Evolutionary conservation across 2,888 invertebrate genomes (phyloP), one percentile per base, ranked within the genome.

Genomic region (Eulithis prunata): DNA sequence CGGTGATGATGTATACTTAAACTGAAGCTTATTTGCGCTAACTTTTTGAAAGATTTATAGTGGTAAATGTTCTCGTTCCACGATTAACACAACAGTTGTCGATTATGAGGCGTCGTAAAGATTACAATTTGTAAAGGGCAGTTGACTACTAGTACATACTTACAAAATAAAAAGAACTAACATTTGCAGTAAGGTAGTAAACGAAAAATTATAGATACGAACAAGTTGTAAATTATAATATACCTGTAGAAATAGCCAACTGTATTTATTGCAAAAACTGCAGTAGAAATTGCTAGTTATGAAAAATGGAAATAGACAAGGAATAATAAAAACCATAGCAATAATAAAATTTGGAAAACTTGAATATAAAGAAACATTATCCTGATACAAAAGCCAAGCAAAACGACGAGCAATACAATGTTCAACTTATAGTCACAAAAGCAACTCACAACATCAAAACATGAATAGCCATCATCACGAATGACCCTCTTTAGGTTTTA

Each of bases 11-110:
- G 81, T 86, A 83, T 83, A 87, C 85, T 88, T 88, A 85, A 88
- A 86, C 80, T 74, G 77, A 90, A 87, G 87, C 86, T 86, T 84
- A 84, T 89, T 89, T 87, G 85, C 83, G 83, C 80, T 85, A 84
- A 80, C 82, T 85, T 81, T 78, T 77, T 85, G 84, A 86, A 77
- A 79, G 82, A 86, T 86, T 86, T 84, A 87, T 81, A 65, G 70
- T 65, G 46, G 62, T 66, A 64, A 64, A 69, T 58, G 73, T 60
- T 65, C 43, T 52, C 43, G 13, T 52, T 59, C 43, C 13, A 45
- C 71, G 72, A 75, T 68, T 70, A 73, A 75, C 62, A 70, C 72
- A 73, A 73, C 73, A 73, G 62, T 47, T 62, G 56, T 62, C 49
- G 68, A 65, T 71, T 69, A 64, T 57, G 55, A 64, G 54, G 55